These are phyloP conservation scores for Sylvia atricapilla DNA, from an alignment of 2,113 vertebrate species.

Conservation along the genomic window DNA sequence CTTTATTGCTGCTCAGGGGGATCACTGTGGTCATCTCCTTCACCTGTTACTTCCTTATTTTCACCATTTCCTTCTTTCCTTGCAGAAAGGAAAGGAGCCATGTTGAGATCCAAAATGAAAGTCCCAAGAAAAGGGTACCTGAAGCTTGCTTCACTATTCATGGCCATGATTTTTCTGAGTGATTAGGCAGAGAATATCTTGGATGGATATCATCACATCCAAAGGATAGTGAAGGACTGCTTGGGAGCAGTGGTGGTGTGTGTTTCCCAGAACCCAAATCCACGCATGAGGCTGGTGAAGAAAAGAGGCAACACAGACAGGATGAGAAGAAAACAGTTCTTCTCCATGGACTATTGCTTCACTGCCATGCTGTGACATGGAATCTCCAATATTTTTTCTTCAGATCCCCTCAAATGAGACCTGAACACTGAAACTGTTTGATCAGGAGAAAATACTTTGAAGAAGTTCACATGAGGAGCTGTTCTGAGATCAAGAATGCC, in stretches of 20 bases:
- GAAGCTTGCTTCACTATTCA: neutral
- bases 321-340: neutral
- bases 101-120: neutral
- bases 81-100: neutral
- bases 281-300: accelerated
- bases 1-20: neutral
- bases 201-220: neutral
- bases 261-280: neutral
- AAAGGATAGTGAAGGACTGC: neutral
- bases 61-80: neutral
- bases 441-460: neutral
- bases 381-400: neutral
- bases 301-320: neutral
- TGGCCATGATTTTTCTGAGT: neutral
- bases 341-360: neutral
- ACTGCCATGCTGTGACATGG: neutral
- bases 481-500: neutral
- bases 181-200: neutral
- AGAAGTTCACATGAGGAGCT: neutral
- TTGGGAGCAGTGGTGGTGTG: neutral
- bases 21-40: neutral
- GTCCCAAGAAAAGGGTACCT: neutral
- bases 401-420: neutral
- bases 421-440: neutral
- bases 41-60: neutral